phyloP scores from a whole-genome alignment of 2,888 invertebrate genomes.

The Neoitamus cyanurus region DNA sequence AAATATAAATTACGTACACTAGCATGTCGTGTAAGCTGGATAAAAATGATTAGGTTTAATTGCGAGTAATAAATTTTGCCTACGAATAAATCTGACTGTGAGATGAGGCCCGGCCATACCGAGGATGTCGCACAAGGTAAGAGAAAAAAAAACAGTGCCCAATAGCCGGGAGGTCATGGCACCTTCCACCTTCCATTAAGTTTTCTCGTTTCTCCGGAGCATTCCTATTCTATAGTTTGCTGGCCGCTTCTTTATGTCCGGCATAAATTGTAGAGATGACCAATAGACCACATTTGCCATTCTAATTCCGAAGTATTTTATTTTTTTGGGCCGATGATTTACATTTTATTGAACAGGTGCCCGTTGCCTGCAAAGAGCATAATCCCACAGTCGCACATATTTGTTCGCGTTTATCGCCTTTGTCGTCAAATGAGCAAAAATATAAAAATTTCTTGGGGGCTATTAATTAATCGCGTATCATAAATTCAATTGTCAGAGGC shows the following conservation, averaged over 20 bases:
- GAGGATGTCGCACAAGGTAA: conserved; percentile 33
- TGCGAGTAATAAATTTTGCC: conserved; percentile 7
- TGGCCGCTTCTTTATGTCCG: neutral
- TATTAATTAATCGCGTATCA: conserved; percentile 36
- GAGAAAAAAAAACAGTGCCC: neutral
- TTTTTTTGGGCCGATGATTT: neutral
- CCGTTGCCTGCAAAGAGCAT: neutral
- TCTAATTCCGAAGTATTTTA: neutral
- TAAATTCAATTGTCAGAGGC: conserved; percentile 34
- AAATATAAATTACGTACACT: conserved; percentile 1
- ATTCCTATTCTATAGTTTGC: conserved; percentile 22
- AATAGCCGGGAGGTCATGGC: conserved; percentile 18
- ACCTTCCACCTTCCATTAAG: conserved; percentile 17
- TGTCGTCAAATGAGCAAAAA: conserved; percentile 9
- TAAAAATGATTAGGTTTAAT: conserved; percentile 24
- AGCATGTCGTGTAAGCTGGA: neutral
- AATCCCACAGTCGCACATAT: neutral
- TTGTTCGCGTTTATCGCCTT: neutral
- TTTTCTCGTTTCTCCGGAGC: neutral
- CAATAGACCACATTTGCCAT: conserved; percentile 25
- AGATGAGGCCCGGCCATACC: neutral
- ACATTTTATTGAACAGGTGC: conserved; percentile 15
- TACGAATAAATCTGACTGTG: neutral
- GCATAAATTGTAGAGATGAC: neutral
- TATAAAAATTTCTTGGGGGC: conserved; percentile 5